Evolutionary conservation across 2,113 vertebrate species (phyloP).

Genomic region (Columba livia): DNA sequence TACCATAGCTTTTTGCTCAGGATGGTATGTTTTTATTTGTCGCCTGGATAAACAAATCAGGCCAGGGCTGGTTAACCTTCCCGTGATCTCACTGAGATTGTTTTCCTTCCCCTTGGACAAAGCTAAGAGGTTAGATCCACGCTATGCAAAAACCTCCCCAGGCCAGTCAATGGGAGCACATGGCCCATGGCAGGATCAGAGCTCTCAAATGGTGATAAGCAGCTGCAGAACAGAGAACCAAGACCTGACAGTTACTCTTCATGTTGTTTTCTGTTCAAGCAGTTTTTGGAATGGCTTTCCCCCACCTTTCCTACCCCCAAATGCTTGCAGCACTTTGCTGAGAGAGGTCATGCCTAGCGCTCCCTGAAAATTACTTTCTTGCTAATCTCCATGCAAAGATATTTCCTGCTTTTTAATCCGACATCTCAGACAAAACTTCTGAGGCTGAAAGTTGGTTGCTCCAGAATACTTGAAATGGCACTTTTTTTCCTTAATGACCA

Average conservation of each 20-base stretch:
- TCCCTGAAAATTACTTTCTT: neutral
- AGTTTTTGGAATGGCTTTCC: neutral
- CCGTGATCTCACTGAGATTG: neutral
- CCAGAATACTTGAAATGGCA: conserved; percentile 8
- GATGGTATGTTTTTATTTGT: neutral
- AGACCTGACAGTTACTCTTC: neutral
- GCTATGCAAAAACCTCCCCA: neutral
- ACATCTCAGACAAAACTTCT: neutral
- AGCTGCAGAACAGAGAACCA: neutral
- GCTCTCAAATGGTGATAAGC: neutral
- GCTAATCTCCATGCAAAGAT: neutral
- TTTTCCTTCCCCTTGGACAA: neutral
- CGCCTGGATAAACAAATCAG: neutral
- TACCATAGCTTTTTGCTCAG: neutral
- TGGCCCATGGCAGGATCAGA: neutral
- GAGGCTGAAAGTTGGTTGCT: neutral
- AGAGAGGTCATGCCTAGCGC: neutral
- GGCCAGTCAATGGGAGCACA: neutral
- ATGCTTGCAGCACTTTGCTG: conserved; percentile 1
- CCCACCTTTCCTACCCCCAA: neutral
- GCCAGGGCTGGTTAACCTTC: neutral
- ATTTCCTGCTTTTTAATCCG: neutral
- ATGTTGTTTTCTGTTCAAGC: neutral
- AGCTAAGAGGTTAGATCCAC: neutral
- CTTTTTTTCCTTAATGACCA: neutral